Evolutionary conservation across 2,797 vertebrate species (phyloP), one percentile per base, ranked within the genome.

Genomic region (Danio aesculapii): DNA sequence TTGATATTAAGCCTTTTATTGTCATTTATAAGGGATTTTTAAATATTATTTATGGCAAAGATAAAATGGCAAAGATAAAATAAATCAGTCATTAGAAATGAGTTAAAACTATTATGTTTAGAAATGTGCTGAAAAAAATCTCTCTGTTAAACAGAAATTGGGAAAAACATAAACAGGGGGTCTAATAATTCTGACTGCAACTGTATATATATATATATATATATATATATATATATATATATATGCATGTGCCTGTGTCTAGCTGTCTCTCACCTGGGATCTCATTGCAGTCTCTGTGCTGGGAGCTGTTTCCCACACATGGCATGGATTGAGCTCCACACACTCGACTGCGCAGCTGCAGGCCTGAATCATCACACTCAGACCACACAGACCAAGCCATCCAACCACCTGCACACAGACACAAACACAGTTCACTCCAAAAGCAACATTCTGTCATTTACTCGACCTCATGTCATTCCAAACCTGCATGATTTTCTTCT

Each of bases 351-450:
- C 97, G 96, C 89, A 94, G 94, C 71, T 98, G 97, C 83, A 94
- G 83, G 49, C 97, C 97, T 0, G 95, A 95, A 77, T 98, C 96
- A 6, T 96, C 94, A 43, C 98, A 99, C 30, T 94, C 86, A 3
- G 96, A 96, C 98, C 98, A 99, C 88, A 97, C 94, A 0, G 96
- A 96, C 98, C 98, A 99, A 58, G 94, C 95, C 16, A 97, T 97
- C 98, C 98, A 99, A 75, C 98, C 98, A 84, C 97, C 98, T 99
- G 88, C 55, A 30, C 46, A 46, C 16, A 77, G 58, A 79, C 71
- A 86, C 30, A 47, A 49, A 39, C 63, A 73, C 71, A 21, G 61
- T 21, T 64, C 13, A 68, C 43, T 5, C 44, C 14, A 46, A 73
- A 19, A 58, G 8, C 0, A 3, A 43, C 67, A 69, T 53, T 39